Evolutionary conservation across 2,113 vertebrate genomes (phyloP).

Genomic region (Orycteropus afer): DNA sequence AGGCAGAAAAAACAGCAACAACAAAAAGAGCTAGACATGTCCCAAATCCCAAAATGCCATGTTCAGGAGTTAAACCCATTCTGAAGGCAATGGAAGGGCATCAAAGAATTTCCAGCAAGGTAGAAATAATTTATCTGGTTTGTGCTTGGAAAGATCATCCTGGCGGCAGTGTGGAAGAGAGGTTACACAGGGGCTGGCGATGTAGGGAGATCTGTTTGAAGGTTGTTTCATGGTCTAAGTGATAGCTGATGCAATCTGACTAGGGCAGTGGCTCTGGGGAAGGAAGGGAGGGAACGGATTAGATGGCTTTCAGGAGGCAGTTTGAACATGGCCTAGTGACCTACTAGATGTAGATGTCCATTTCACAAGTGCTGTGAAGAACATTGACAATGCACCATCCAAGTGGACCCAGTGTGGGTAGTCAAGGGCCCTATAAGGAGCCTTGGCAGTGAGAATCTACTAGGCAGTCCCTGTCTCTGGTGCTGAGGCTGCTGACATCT

Average conservation of each 20-base stretch:
- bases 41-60: background rate
- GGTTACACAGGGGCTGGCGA: background rate
- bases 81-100: background rate
- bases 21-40: background rate
- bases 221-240: background rate
- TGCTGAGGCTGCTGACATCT: conserved; percentile 54
- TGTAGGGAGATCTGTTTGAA: background rate
- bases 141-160: background rate
- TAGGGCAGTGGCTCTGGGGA: background rate
- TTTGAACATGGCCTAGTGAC: background rate
- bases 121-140: background rate
- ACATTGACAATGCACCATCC: background rate
- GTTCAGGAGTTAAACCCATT: background rate
- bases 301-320: background rate
- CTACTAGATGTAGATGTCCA: background rate
- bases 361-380: background rate
- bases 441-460: background rate
- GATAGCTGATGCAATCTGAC: background rate
- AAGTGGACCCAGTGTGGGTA: background rate
- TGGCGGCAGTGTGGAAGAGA: background rate
- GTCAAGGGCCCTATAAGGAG: background rate
- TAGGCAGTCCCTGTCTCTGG: background rate
- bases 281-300: background rate
- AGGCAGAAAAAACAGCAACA: background rate
- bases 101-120: background rate